These are phyloP conservation scores for Malacoctenus gilli DNA, from an alignment of 2,797 vertebrate genomes.

Conservation along the genomic window DNA sequence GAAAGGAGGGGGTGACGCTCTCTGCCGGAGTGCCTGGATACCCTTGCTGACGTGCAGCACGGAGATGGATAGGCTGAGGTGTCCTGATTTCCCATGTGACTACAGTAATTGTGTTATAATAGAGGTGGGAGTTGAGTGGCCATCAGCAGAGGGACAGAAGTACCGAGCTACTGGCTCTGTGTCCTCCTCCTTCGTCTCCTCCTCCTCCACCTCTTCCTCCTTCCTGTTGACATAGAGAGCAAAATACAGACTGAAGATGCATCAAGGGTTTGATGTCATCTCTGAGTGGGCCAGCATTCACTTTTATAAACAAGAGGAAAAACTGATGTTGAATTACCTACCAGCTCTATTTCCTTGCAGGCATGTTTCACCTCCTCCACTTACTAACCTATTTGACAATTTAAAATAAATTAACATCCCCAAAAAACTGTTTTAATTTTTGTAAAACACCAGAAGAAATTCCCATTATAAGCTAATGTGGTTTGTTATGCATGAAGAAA, in stretches of 20 bases:
- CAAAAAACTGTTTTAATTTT: no score
- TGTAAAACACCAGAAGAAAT: no score
- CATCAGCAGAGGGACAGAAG: constrained; percentile 48
- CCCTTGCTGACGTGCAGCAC: constrained; percentile 48
- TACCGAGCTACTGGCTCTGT: constrained; percentile 30
- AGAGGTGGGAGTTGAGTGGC: constrained; percentile 58
- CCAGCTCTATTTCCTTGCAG: no score
- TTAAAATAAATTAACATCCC: no score
- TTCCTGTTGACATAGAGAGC: constrained; percentile 7
- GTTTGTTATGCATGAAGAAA: no score
- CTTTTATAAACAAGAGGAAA: constrained; percentile 23
- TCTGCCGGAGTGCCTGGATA: constrained; percentile 43
- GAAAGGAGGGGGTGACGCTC: constrained; percentile 23
- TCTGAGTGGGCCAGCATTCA: constrained; percentile 13
- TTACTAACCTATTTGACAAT: no score
- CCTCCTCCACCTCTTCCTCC: background rate
- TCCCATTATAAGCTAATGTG: no score
- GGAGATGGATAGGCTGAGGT: constrained; percentile 67
- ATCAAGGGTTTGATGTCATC: constrained; percentile 33
- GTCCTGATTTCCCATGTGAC: constrained; percentile 72
- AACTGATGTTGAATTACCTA: no score
- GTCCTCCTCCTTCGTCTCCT: constrained; percentile 2
- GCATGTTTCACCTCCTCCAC: no score
- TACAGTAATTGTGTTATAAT: constrained; percentile 75
- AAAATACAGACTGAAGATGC: constrained; percentile 10